Evolutionary conservation across 2,113 vertebrate species (phyloP).

Genomic region (Solenodon paradoxus): DNA sequence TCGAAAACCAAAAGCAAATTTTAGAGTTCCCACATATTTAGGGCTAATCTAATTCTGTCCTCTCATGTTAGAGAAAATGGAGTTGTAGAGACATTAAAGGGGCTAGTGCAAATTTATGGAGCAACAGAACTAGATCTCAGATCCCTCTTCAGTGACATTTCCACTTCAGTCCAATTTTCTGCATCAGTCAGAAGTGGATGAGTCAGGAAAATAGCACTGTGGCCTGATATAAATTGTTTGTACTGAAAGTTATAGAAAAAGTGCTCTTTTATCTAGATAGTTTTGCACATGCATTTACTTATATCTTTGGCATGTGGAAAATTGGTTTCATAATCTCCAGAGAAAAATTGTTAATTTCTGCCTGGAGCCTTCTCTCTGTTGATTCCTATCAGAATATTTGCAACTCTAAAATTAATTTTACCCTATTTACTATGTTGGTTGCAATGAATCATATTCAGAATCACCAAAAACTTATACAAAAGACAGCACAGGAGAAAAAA

Average conservation of each 20-base stretch:
- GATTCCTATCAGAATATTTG: conserved; percentile 70
- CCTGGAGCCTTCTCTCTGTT: conserved; percentile 63
- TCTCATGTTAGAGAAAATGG: background rate
- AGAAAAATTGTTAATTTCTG: conserved; percentile 74
- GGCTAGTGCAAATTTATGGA: background rate
- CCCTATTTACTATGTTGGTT: conserved; percentile 67
- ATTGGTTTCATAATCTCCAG: conserved; percentile 66
- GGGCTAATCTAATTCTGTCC: background rate
- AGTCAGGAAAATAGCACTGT: conserved; percentile 22
- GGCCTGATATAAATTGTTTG: conserved; percentile 6
- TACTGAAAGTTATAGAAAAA: conserved; percentile 57
- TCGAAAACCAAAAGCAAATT: background rate
- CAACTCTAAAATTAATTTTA: conserved; percentile 80
- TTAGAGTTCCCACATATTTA: background rate
- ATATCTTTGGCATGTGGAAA: conserved; percentile 73
- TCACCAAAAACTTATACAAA: conserved; percentile 67
- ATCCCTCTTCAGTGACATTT: background rate
- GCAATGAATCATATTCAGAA: conserved; percentile 77
- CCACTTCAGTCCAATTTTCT: background rate
- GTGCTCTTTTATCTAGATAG: conserved; percentile 55
- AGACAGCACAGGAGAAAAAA: conserved; percentile 45
- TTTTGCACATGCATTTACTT: conserved; percentile 51
- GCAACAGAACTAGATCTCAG: background rate
- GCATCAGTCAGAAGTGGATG: background rate
- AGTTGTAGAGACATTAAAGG: background rate